Conservation (phyloP, 2,113 vertebrate species). For the Archilochus colubris region DNA sequence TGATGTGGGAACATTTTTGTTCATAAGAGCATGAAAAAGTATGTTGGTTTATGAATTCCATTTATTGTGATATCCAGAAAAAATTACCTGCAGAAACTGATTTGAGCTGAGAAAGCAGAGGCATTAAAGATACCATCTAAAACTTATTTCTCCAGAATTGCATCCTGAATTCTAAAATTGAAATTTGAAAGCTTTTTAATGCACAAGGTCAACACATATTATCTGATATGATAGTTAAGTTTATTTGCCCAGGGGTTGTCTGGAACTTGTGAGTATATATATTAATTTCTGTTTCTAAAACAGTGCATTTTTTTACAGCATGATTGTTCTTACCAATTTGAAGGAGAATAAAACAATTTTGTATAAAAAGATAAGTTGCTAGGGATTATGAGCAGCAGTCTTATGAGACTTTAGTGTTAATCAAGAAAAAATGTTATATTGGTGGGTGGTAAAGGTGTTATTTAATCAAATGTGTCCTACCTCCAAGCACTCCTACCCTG, state of each 20-base stretch:
- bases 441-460: not conserved
- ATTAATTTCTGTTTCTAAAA: not conserved
- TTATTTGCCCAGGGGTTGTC: not conserved
- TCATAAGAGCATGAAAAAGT: not conserved
- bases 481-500: not conserved
- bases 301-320: not conserved
- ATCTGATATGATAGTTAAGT: not conserved
- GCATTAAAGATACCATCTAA: not conserved
- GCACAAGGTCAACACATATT: not conserved
- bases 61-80: not conserved
- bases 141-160: not conserved
- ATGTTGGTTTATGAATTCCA: not conserved
- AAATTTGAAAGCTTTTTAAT: not conserved
- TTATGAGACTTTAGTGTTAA: not conserved
- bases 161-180: not conserved
- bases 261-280: not conserved
- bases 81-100: not conserved
- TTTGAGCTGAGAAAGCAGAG: not conserved
- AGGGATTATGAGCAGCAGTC: not conserved
- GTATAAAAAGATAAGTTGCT: not conserved
- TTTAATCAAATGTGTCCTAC: not conserved
- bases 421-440: not conserved
- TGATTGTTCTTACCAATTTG: not conserved
- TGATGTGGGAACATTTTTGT: not conserved
- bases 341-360: not conserved